Base-by-base conservation (phyloP, 2,888 invertebrate species). In the Empis stercorea region DNA sequence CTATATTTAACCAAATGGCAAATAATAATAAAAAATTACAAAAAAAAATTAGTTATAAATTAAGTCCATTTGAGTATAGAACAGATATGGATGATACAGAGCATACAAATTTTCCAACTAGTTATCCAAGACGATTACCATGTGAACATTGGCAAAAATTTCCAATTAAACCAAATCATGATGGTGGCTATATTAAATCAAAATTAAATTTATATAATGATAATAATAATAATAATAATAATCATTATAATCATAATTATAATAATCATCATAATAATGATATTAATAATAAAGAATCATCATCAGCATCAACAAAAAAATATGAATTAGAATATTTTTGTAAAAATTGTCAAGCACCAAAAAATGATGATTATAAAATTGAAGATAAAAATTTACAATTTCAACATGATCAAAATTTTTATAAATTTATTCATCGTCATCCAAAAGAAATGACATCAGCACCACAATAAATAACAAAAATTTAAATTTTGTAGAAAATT, bases 141-240 rank as follows among this genome's bases (percentile, higher is more conserved):
- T 49, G 48, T 37, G 11, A 14, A 13, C 48, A 49, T 44, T 49
- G 48, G 48, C 20, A 49, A 34, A 40, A 34, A 15, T 49, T 49
- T 39, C 48, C 48, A 14, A 42, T 49, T n/a, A 30, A 14, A 34
- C 27, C 20, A n/a, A 9, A 20, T 36, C 16, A 32, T 32, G 30
- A 41, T 41, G 15, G 23, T 9, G 7, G 23, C 7, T 27, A 27
- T 27, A 27, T 27, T 7, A 27, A 27, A 9, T 9, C 23, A 27
- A 27, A 2, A 27, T 7, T 2, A 27, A 27, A 20, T 4, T 37
- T 10, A 15, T 36, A 7, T 4, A 15, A 15, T n/a, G n/a, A 15
- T 15, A 15, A 14, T 36, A 36, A 9, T 2, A 10, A 15, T 15
- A 15, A 36, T 36, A 27, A 27, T 27, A 27, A 27, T 27, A 27